Base-by-base conservation (phyloP, 2,113 vertebrate species). In the Hippocampus comes region DNA sequence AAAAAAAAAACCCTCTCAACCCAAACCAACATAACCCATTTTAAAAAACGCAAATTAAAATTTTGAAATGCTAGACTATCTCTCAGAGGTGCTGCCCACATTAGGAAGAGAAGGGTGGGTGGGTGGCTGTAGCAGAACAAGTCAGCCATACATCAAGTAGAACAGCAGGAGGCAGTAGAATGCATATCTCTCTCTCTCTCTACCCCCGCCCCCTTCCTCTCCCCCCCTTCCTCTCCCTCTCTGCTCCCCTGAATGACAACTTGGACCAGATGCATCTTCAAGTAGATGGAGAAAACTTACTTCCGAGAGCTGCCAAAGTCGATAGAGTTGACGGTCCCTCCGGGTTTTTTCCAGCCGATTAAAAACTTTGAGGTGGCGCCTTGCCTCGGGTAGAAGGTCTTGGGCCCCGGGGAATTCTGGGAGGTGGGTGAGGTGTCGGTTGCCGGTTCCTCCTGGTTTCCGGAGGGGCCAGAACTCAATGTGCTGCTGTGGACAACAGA, bases 341-440 rank as follows among this genome's bases (percentile, higher is more conserved):
- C 97, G 0, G 97, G 97, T 79, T 99, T 99, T 87, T 95, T 98
- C 97, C 97, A 99, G 82, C 97, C 97, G 0, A 99, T 99, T 80
- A 99, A 92, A 90, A 96, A 99, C 91, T 98, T 99, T 78, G 97
- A 98, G 57, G 97, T 99, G 53, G 97, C 96, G 27, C 97, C 97
- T 86, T 99, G 97, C 67, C 97, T 96, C 30, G 97, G 96, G 86
- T 99, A 99, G 94, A 99, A 99, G 79, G 93, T 98, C 87, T 97
- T 95, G 73, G 94, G 92, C n/a, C 94, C 95, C 0, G 94, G 94
- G 0, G 93, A 92, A 71, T 90, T 94, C 15, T 93, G 95, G 38
- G 96, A 94, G 17, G 94, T 87, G 25, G 95, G 93, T 49, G 95
- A 93, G 74, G 94, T 82, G 82, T 93, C n/a, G 6, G 64, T 27